Percentiles rank a stretch among this genome's conserved stretches.
Evolutionary conservation across 2,113 vertebrate species (phyloP).

Genomic region (Mesoclemmys tuberculata): DNA sequence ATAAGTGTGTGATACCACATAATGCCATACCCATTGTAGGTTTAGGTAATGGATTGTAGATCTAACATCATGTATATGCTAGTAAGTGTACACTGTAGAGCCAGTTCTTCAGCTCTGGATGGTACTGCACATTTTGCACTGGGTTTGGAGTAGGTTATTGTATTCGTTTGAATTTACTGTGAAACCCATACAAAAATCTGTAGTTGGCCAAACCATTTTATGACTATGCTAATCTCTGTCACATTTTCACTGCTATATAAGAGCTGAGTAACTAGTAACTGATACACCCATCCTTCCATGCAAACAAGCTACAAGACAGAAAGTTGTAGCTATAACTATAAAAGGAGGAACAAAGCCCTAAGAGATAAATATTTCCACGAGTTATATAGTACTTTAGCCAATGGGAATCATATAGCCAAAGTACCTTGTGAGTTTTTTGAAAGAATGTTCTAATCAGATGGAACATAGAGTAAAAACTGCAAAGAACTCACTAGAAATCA

Average conservation of each 20-base stretch:
- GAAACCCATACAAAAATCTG: background rate
- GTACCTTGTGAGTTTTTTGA: background rate
- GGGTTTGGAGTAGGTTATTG: background rate
- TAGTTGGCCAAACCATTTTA: background rate
- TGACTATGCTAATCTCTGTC: background rate
- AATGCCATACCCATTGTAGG: background rate
- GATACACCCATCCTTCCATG: background rate
- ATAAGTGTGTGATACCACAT: background rate
- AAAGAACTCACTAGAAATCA: background rate
- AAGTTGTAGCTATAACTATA: background rate
- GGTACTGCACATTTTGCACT: background rate
- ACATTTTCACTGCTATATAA: background rate
- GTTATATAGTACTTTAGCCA: background rate
- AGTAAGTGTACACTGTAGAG: background rate
- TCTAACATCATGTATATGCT: background rate
- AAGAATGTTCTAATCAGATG: background rate
- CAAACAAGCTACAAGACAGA: background rate
- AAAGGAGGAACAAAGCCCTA: background rate
- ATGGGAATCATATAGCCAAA: background rate
- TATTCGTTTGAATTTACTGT: background rate
- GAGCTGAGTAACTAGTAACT: background rate
- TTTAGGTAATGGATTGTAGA: background rate
- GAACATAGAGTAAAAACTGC: slow-evolving; percentile 33
- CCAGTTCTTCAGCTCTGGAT: background rate
- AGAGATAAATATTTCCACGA: background rate